Base-by-base conservation (phyloP, 1,140 invertebrate genomes). In the Formica selysi region DNA sequence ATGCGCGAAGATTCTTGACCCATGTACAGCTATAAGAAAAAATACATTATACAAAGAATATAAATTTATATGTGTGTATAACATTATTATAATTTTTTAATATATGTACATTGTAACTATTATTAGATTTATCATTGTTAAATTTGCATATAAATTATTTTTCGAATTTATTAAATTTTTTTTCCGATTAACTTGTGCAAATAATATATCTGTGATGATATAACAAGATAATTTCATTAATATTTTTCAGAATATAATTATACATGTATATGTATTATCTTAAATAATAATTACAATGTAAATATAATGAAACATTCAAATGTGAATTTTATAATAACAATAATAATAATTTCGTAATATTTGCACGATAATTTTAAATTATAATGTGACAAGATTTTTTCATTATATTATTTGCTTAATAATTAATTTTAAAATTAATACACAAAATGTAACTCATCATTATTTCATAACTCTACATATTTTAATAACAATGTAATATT, bases 1-100 rank as follows among this genome's bases (percentile, higher is more conserved):
- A 96, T 95, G 6, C 94, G 93, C 19, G 96, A 96, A 32, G 95
- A 95, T 87, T 96, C 96, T 54, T 95, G 95, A 16, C 94, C 94
- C 92, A 95, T 93, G 89, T 96, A 96, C 86, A 96, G 94, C 96
- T 96, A 93, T 3, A 92, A 61, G 61, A 5, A 48, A 29, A 76
- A 41, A 64, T 3, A 64, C 2, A 41, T 76, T 41, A 19, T 73
- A 51, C 1, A n/a, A 54, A 73, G 11, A n/a, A 73, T 62, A 41
- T 26, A 16, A 64, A n/a, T n/a, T 48, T 32, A 26, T 62, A 22
- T 19, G 19, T 48, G 1, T 48, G 8, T 22, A 4, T 29, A 22
- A 22, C 22, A 22, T 22, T 22, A 22, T 22, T 22, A 22, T 22
- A 29, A 48, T 74, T 26, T 57, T 61, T 41, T 10, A 59, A 70